Evolutionary conservation across 2,113 vertebrate genomes (phyloP).

Genomic region (Callocephalon fimbriatum): DNA sequence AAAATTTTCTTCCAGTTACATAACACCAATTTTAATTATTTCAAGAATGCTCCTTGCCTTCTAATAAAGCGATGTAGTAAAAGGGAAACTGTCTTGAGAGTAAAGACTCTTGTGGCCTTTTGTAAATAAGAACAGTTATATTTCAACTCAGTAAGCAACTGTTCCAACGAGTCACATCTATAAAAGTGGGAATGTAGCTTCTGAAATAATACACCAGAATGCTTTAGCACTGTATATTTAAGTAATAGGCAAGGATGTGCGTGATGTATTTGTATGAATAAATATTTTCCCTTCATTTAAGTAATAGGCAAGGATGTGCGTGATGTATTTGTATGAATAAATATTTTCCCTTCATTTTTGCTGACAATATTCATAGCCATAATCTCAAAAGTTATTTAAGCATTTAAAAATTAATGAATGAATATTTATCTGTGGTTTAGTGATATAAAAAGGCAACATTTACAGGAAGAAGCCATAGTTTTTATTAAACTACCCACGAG

Average conservation of each 20-base stretch:
- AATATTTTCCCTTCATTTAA: neutral
- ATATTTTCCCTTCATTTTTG: neutral
- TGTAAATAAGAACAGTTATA: neutral
- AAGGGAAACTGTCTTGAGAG: neutral
- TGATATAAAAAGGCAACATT: neutral
- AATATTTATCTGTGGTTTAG: neutral
- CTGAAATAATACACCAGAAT: neutral
- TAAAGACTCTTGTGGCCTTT: neutral
- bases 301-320: neutral
- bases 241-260: neutral
- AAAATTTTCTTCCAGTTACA: slow-evolving; percentile 2
- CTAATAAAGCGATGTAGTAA: neutral
- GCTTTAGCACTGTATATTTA: neutral
- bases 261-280: neutral
- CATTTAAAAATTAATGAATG: neutral
- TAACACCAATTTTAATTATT: neutral
- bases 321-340: neutral
- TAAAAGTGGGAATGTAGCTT: neutral
- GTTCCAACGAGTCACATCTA: neutral
- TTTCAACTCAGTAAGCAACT: neutral
- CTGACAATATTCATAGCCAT: neutral
- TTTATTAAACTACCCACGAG: neutral
- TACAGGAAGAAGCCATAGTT: neutral
- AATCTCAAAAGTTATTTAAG: neutral
- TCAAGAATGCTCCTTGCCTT: neutral